These are phyloP conservation scores for Eupithecia centaureata DNA, from an alignment of 2,888 invertebrate genomes.

Conservation along the genomic window DNA sequence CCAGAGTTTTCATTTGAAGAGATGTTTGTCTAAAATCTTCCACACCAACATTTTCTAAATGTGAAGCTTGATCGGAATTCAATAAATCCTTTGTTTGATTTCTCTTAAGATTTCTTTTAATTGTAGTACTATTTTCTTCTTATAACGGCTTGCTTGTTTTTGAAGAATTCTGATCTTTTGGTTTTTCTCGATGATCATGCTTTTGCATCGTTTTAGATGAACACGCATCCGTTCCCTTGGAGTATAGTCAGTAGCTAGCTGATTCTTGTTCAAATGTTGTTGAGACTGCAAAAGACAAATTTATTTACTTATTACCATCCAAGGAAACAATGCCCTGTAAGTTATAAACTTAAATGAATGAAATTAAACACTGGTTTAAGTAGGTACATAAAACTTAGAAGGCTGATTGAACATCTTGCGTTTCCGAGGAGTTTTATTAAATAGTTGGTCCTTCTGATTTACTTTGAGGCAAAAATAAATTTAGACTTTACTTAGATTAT, in stretches of 20 bases:
- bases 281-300: slow-evolving; percentile 1
- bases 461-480: not conserved
- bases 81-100: not conserved
- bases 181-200: not conserved
- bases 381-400: not conserved
- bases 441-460: not conserved
- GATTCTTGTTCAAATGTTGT: not conserved
- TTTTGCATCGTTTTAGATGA: not conserved
- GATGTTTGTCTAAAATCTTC: no score
- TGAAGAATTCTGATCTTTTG: not conserved
- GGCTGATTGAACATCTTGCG: not conserved
- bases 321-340: not conserved
- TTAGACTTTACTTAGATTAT: no score
- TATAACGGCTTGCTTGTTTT: not conserved
- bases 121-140: slow-evolving; percentile 3
- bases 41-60: no score
- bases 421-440: not conserved
- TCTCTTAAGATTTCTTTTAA: not conserved
- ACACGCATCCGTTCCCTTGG: not conserved
- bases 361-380: not conserved
- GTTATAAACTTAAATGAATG: not conserved
- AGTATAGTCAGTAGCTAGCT: not conserved
- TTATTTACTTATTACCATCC: not conserved
- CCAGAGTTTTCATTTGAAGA: not conserved
- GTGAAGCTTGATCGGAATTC: no score